phyloP scores from a whole-genome alignment of 2,113 vertebrate species.

The Forbesichthys papilliferus region DNA sequence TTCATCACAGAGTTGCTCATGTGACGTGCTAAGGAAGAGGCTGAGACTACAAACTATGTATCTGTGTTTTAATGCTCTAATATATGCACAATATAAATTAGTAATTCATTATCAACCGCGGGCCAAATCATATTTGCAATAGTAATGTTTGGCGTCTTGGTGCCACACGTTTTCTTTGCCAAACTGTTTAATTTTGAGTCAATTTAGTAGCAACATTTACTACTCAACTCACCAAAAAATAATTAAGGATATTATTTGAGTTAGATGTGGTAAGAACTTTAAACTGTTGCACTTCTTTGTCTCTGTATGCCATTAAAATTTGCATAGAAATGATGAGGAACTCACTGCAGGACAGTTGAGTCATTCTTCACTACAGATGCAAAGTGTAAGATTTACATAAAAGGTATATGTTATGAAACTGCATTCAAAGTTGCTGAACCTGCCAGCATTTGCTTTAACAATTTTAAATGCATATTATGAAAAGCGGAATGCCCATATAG shows the following conservation, averaged over 20 bases:
- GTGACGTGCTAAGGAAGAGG: too few species aligned
- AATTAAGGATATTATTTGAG: slow-evolving; percentile 19
- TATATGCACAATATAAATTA: neutral
- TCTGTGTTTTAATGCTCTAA: slow-evolving; percentile 32
- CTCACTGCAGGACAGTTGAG: too few species aligned
- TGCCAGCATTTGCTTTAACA: neutral
- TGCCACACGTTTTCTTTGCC: too few species aligned
- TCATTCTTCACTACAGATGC: slow-evolving; percentile 20
- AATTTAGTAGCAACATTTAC: too few species aligned
- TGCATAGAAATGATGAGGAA: too few species aligned
- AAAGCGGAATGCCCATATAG: neutral
- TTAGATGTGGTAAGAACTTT: too few species aligned
- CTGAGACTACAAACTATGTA: slow-evolving; percentile 7
- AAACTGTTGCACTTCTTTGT: too few species aligned
- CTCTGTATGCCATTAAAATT: too few species aligned
- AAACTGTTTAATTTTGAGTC: too few species aligned
- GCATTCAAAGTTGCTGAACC: neutral
- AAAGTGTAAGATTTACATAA: too few species aligned
- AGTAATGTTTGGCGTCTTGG: neutral
- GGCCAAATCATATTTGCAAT: slow-evolving; percentile 15
- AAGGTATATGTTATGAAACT: neutral
- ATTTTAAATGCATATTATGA: slow-evolving; percentile 1
- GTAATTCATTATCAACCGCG: neutral
- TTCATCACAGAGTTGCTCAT: too few species aligned
- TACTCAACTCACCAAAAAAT: neutral